These are phyloP conservation scores for Smutsia gigantea DNA, from an alignment of 2,797 vertebrate genomes.

Conservation along the genomic window DNA sequence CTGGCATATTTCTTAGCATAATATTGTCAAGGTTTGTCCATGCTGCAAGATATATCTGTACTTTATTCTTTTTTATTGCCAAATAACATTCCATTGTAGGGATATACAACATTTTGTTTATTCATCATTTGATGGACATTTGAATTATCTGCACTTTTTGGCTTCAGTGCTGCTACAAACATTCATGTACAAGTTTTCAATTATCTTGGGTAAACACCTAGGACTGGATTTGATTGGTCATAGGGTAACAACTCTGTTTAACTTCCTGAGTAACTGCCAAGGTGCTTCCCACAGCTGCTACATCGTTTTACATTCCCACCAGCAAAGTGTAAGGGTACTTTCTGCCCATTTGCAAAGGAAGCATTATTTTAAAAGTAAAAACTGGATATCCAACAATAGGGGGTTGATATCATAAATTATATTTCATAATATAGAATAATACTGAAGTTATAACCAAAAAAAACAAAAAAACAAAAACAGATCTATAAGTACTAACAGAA, in stretches of 20 bases:
- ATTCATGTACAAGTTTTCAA: not conserved
- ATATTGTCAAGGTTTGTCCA: not conserved
- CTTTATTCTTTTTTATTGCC: not conserved
- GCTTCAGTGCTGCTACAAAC: not conserved
- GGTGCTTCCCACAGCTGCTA: not conserved
- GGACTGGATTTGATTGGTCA: not conserved
- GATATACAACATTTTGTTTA: not conserved
- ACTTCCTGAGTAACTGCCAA: not conserved
- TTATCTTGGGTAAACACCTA: not conserved
- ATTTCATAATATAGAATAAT: not conserved
- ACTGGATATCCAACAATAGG: not conserved
- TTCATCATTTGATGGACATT: not conserved
- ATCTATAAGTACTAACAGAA: not conserved
- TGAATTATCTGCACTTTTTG: not conserved
- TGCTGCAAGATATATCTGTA: not conserved
- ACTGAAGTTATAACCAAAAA: not conserved
- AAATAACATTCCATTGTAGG: not conserved
- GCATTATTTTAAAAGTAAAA: constrained; percentile 5
- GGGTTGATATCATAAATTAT: not conserved
- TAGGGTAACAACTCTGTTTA: not conserved
- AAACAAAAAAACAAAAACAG: not conserved
- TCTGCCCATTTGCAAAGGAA: not conserved
- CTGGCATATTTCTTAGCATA: not conserved
- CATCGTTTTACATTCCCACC: not conserved
- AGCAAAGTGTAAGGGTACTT: not conserved